Evolutionary conservation across 2,888 invertebrate species (phyloP).

Genomic region (Caprella mutica): DNA sequence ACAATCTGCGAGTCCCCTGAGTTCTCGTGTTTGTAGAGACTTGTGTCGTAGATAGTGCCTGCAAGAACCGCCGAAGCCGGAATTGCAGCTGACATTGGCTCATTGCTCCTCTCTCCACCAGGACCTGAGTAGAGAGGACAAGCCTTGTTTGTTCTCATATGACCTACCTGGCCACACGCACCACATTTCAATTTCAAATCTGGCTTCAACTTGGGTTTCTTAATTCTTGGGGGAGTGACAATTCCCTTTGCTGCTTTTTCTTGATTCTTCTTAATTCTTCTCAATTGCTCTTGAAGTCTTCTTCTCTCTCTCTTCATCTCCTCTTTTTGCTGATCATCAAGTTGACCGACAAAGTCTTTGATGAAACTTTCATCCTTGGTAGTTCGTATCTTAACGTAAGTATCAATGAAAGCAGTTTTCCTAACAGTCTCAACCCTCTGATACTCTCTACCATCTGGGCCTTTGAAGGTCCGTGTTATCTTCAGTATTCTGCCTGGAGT

Average conservation of each 20-base stretch:
- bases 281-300: slow-evolving; percentile 86
- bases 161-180: slow-evolving; percentile 77
- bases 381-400: slow-evolving; percentile 89
- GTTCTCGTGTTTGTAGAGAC: too few species aligned
- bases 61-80: too few species aligned
- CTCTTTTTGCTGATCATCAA: slow-evolving; percentile 63
- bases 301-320: slow-evolving; percentile 97
- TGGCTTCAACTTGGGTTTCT: slow-evolving; percentile 64
- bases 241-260: slow-evolving; percentile 44
- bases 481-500: slow-evolving; percentile 62
- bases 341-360: slow-evolving; percentile 32
- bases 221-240: slow-evolving; percentile 35
- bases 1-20: too few species aligned
- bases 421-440: slow-evolving; percentile 85
- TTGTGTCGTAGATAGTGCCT: too few species aligned
- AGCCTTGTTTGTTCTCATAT: slow-evolving; percentile 87
- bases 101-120: slow-evolving; percentile 42
- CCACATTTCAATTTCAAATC: slow-evolving; percentile 89
- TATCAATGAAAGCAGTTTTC: slow-evolving; percentile 89
- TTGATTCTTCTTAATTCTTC: slow-evolving; percentile 88
- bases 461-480: slow-evolving; percentile 82
- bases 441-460: slow-evolving; percentile 76
- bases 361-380: slow-evolving; percentile 89
- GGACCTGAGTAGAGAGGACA: slow-evolving; percentile 82
- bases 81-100: too few species aligned